Evolutionary conservation across 2,888 invertebrate genomes (phyloP).

Genomic region (Octonoba sinensis): DNA sequence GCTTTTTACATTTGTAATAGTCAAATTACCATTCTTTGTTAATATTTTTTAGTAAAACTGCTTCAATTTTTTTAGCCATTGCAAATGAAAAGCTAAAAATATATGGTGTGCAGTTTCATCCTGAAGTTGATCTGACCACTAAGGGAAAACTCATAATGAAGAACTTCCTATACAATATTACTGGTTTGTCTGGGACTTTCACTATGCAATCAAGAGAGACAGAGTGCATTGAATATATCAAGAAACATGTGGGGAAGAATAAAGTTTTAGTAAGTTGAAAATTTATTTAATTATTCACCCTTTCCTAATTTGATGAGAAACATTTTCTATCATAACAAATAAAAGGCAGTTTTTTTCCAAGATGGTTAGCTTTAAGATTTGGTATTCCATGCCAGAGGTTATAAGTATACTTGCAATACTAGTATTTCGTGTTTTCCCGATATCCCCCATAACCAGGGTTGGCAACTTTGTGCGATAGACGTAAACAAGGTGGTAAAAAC

Average conservation of each 20-base stretch:
- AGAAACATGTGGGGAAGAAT: slow-evolving; percentile 87
- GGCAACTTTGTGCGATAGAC: too few relatives aligned
- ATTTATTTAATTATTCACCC: too few relatives aligned
- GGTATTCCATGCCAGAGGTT: too few relatives aligned
- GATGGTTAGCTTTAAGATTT: too few relatives aligned
- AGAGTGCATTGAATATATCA: slow-evolving; percentile 92
- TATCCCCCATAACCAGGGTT: too few relatives aligned
- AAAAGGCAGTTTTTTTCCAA: too few relatives aligned
- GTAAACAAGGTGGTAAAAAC: too few relatives aligned
- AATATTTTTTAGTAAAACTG: neutral
- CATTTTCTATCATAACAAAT: too few relatives aligned
- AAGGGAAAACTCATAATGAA: slow-evolving; percentile 92
- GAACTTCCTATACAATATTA: slow-evolving; percentile 94
- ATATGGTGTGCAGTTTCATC: slow-evolving; percentile 98
- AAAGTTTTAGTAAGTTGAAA: slow-evolving; percentile 87
- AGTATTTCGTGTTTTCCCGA: too few relatives aligned
- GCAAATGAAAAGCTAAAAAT: slow-evolving; percentile 89
- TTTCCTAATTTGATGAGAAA: too few relatives aligned
- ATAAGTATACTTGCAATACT: too few relatives aligned
- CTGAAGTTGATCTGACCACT: slow-evolving; percentile 95
- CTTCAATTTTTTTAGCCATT: slow-evolving; percentile 76
- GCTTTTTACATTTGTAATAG: neutral
- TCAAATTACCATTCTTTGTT: neutral
- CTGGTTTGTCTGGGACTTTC: slow-evolving; percentile 86
- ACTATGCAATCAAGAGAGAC: slow-evolving; percentile 89